phyloP scores from a whole-genome alignment of 2,888 invertebrate species.

The Nesidiocoris tenuis region DNA sequence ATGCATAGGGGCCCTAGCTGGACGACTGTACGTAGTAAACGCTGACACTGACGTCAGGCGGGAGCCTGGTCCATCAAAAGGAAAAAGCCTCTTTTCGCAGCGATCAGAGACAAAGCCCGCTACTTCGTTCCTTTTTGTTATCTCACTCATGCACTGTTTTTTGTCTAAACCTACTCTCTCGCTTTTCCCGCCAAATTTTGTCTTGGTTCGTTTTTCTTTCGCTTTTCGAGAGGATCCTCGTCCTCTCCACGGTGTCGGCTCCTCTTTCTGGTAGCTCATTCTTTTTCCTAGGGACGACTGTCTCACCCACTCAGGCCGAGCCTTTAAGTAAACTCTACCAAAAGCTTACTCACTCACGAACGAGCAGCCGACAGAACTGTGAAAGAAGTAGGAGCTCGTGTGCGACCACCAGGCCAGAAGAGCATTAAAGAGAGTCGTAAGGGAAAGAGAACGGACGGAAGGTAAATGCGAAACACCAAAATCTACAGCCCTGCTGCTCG shows the following conservation, averaged over 20 bases:
- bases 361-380: not conserved
- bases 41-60: too few species aligned
- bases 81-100: not conserved
- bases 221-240: not conserved
- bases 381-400: not conserved
- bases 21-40: too few species aligned
- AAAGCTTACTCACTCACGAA: not conserved
- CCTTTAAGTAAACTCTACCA: slow-evolving; percentile 23
- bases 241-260: not conserved
- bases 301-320: slow-evolving; percentile 9
- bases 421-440: not conserved
- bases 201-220: not conserved
- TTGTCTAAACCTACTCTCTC: not conserved
- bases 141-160: not conserved
- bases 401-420: not conserved
- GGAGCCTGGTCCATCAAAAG: not conserved
- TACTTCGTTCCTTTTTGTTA: not conserved
- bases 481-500: slow-evolving; percentile 13
- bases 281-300: not conserved
- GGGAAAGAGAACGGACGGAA: not conserved
- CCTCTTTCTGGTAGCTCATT: not conserved
- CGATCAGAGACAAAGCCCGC: not conserved
- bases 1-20: too few species aligned
- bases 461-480: slow-evolving; percentile 25
- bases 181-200: not conserved